Base-by-base conservation (phyloP, 2,888 invertebrate species). In the Osmoderma eremita region DNA sequence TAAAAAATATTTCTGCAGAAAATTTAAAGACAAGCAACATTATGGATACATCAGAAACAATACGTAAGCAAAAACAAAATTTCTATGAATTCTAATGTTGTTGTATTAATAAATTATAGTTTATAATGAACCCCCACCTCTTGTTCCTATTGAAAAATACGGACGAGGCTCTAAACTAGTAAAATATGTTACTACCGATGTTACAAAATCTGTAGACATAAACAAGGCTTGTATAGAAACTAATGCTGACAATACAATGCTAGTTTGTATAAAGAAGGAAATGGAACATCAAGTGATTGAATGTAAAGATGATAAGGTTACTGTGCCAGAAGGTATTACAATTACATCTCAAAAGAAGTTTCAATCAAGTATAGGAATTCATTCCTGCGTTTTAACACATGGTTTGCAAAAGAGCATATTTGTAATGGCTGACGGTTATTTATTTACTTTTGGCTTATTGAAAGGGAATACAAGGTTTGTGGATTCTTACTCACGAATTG, bases 361-460 rank as follows among this genome's bases (percentile, higher is more conserved):
- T 62, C 68, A 72, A 24, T 75, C 78, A 0, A 63, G 69, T 6
- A 65, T 74, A 15, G 80, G 78, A 2, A 50, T 63, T 15, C 78
- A 73, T 67, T 63, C 73, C 3, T 75, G 75, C n/a, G 48, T 54
- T 17, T 24, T 69, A 3, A 67, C 75, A 15, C 63, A 69, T n/a
- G 78, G 76, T 18, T 65, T 78, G 30, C 76, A 75, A 58, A 73
- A 76, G 17, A 75, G 5, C 69, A 73, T 69, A 75, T 78, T 73
- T 71, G 74, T 69, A 12, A 73, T 71, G 42, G 75, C 78, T 5
- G 78, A 77, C 63, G 73, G 73, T 17, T 81, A 80, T 73, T 62
- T 81, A 17, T 81, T 78, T 65, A 78, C 78, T 49, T 75, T 75
- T 64, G 73, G 80, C 42, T 71, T 81, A 12, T 68, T 73, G 10